Percentiles rank a stretch among this genome's conserved stretches.
Evolutionary conservation across 2,797 vertebrate genomes (phyloP).

Genomic region (Siniperca obscura): DNA sequence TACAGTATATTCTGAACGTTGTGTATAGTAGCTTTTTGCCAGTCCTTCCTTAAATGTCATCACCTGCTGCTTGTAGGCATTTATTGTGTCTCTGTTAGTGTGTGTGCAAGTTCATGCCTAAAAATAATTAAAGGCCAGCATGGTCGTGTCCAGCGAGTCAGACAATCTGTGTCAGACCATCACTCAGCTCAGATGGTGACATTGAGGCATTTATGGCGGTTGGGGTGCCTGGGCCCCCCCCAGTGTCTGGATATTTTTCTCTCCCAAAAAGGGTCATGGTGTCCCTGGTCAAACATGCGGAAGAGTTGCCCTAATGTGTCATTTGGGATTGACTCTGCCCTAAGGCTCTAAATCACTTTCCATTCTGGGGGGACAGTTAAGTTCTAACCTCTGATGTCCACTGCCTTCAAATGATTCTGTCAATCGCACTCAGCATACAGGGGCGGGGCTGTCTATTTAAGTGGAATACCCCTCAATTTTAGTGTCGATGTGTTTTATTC

Average conservation of each 20-base stretch:
- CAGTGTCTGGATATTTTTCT: constrained; percentile 58
- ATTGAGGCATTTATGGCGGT: constrained; percentile 63
- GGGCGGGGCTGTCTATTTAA: constrained; percentile 46
- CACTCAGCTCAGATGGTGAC: constrained; percentile 60
- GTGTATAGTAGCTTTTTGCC: background rate
- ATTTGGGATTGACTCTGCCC: constrained; percentile 78
- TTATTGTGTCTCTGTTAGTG: constrained; percentile 18
- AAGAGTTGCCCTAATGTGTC: constrained; percentile 70
- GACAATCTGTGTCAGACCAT: constrained; percentile 51
- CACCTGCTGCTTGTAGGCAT: constrained; percentile 30
- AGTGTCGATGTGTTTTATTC: constrained; percentile 52
- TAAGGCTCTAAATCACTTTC: constrained; percentile 79
- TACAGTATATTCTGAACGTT: background rate
- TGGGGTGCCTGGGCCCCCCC: constrained; percentile 41
- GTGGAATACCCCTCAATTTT: constrained; percentile 44
- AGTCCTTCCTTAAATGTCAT: background rate
- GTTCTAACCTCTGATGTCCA: constrained; percentile 68
- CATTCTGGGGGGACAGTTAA: constrained; percentile 77
- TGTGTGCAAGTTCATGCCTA: constrained; percentile 24
- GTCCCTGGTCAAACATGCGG: constrained; percentile 54
- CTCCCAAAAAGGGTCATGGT: constrained; percentile 67
- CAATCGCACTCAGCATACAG: constrained; percentile 65
- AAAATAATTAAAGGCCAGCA: constrained; percentile 47
- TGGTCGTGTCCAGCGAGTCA: constrained; percentile 35
- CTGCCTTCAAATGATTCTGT: constrained; percentile 66